Evolutionary conservation across 2,113 vertebrate species (phyloP).

Genomic region (Cranoglanis bouderius): DNA sequence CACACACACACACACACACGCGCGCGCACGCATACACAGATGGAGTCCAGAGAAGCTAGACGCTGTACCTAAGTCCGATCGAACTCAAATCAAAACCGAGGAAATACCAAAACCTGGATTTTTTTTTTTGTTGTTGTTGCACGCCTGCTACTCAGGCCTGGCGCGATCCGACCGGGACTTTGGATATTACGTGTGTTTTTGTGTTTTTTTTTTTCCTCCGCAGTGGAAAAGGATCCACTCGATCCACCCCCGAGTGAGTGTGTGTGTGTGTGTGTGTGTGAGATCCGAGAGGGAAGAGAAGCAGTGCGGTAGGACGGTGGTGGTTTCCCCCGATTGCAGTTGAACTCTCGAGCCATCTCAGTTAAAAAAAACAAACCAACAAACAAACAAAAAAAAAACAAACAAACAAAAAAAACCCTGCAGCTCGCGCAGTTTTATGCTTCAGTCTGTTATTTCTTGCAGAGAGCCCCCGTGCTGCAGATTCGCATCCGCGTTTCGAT

Average conservation of each 20-base stretch:
- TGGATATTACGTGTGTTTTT: slow-evolving; percentile 60
- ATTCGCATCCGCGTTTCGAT: slow-evolving; percentile 57
- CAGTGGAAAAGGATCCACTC: slow-evolving; percentile 64
- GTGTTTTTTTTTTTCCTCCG: slow-evolving; percentile 71
- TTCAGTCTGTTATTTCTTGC: background rate
- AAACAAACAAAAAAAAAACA: too few species aligned
- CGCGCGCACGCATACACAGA: slow-evolving; percentile 53
- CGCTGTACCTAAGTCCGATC: slow-evolving; percentile 53
- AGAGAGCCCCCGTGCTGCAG: background rate
- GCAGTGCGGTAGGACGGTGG: slow-evolving; percentile 67
- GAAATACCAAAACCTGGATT: slow-evolving; percentile 54
- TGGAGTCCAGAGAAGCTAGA: slow-evolving; percentile 59
- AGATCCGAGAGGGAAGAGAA: slow-evolving; percentile 73
- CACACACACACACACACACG: background rate
- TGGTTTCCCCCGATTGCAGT: slow-evolving; percentile 29
- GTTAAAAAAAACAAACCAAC: background rate
- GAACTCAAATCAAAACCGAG: slow-evolving; percentile 51
- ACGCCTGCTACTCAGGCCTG: slow-evolving; percentile 39
- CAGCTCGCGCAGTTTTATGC: slow-evolving; percentile 9
- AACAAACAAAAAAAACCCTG: background rate
- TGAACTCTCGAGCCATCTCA: slow-evolving; percentile 19
- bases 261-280: too few species aligned
- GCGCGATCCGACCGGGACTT: slow-evolving; percentile 65
- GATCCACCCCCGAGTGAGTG: slow-evolving; percentile 65
- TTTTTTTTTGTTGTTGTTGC: background rate